A percentile compares a stretch with the other conserved stretches of the same genome.
Conservation (phyloP, 2,113 vertebrate genomes). For the Crotalus tigris region DNA sequence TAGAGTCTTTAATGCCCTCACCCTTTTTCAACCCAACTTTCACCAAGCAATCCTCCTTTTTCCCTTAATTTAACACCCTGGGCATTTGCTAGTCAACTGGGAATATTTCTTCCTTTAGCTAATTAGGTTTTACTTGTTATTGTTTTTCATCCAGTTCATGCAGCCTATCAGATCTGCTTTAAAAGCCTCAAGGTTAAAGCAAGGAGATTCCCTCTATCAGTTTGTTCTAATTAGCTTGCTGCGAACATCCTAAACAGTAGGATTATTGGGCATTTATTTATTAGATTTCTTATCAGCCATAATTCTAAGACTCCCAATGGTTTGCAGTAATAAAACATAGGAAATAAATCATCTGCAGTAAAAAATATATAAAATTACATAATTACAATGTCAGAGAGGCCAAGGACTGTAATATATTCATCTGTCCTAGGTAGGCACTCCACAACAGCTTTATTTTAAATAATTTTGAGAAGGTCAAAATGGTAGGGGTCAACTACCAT, state of each 20-base stretch:
- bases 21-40: background rate
- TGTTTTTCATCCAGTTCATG: background rate
- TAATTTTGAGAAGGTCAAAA: background rate
- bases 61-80: background rate
- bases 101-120: background rate
- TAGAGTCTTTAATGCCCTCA: background rate
- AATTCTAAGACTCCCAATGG: background rate
- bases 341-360: background rate
- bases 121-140: background rate
- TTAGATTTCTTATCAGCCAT: background rate
- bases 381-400: background rate
- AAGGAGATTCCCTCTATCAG: background rate
- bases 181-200: background rate
- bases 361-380: background rate
- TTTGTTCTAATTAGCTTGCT: background rate
- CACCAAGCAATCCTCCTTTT: background rate
- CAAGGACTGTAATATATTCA: background rate
- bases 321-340: background rate
- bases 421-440: background rate
- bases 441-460: background rate
- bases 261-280: background rate
- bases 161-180: background rate
- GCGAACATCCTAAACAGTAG: background rate
- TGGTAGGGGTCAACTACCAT: background rate
- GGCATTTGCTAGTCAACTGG: background rate